Evolutionary conservation across 2,113 vertebrate genomes (phyloP), one percentile per base, ranked within the genome.

Genomic region (Lepisosteus oculatus): DNA sequence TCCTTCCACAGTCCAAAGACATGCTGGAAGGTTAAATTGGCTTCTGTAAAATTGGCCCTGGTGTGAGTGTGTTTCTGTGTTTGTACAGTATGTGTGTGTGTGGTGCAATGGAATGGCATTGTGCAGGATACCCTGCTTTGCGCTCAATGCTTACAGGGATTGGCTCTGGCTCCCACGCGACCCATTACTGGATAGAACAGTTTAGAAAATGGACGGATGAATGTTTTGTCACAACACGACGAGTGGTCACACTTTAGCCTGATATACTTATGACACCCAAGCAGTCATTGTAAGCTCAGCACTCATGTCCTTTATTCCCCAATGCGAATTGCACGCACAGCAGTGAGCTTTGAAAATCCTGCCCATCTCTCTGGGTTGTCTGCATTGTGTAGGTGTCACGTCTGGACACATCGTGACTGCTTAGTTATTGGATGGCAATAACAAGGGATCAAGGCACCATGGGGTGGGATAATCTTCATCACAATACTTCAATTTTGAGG

Each of bases 391-490:
- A 79, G 78, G 83, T 93, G 91, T 93, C 90, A 90, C 76, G 80
- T 72, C 71, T 81, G 74, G 78, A 80, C 72, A 80, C 83, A 72
- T 84, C 77, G 72, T 90, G 87, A 83, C 88, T 89, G 89, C 88
- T 83, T 87, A 85, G 85, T 84, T 84, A 83, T 81, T 72, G 80
- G 74, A 81, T 78, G 80, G 86, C 80, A 83, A 72, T 89, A 90
- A 88, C 89, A 87, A 90, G 85, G 85, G 84, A 90, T 89, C 85
- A 85, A 87, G 90, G 82, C 85, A 87, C 88, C 90, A 87, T 91
- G 85, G 90, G 87, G 89, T 73, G 77, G 88, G 90, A 93, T 92
- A 91, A 93, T 88, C 85, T 81, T 76, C 67, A 7, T 67, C 73
- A 80, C 86, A 74, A 89, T 91, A 90, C 89, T 90, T 80, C 65